A percentile compares a stretch with the other conserved stretches of the same genome.
Conservation (phyloP, 1,140 invertebrate genomes). For the Drosophila triauraria region DNA sequence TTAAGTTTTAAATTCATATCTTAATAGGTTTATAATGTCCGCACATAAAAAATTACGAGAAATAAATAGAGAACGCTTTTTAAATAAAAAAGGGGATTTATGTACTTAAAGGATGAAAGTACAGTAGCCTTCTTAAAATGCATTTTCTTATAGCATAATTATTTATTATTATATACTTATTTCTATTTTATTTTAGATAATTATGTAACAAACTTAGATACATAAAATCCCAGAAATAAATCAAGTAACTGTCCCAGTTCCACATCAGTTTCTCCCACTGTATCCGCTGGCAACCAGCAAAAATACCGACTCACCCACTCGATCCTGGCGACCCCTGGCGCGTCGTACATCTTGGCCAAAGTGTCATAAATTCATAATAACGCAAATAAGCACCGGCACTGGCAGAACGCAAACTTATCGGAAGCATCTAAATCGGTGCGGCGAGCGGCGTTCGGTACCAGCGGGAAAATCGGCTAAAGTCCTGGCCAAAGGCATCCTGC, state of each 20-base stretch:
- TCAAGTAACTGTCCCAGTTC: neutral
- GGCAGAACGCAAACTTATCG: slow-evolving; percentile 64
- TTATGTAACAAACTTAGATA: too few relatives aligned
- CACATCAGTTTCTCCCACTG: neutral
- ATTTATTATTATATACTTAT: too few relatives aligned
- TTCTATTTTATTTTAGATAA: too few relatives aligned
- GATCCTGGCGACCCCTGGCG: slow-evolving; percentile 7
- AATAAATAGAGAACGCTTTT: too few relatives aligned
- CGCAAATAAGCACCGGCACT: slow-evolving; percentile 78
- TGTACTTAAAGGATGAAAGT: too few relatives aligned
- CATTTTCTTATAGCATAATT: too few relatives aligned
- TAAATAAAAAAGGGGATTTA: too few relatives aligned
- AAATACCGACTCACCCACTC: slow-evolving; percentile 39
- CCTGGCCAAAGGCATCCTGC: slow-evolving; percentile 64
- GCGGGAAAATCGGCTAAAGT: slow-evolving; percentile 26
- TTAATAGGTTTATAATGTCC: too few relatives aligned
- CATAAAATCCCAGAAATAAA: neutral
- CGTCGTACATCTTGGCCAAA: slow-evolving; percentile 60
- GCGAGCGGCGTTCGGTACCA: slow-evolving; percentile 31
- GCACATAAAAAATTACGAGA: too few relatives aligned
- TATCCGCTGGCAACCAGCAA: neutral
- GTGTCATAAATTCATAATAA: slow-evolving; percentile 84
- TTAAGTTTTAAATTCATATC: too few relatives aligned
- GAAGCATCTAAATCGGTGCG: slow-evolving; percentile 67
- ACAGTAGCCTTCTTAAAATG: too few relatives aligned